Conservation (phyloP, 2,888 invertebrate species). For the Euplexia lucipara region DNA sequence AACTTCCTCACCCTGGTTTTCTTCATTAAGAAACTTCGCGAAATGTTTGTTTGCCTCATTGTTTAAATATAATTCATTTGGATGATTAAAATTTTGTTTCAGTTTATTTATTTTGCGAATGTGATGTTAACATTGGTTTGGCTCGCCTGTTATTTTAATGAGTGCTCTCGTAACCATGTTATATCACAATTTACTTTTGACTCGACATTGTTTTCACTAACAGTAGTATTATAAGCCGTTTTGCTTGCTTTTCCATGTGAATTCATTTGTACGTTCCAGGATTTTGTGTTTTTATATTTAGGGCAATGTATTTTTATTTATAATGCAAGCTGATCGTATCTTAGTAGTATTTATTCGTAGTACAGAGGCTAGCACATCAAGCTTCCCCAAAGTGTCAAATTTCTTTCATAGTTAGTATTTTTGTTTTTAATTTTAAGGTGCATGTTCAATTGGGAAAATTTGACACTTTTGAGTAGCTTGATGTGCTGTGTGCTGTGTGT, state of each 20-base stretch:
- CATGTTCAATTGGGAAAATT: too few species aligned
- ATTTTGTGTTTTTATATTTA: slow-evolving; percentile 1
- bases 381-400: too few species aligned
- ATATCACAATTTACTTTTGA: slow-evolving; percentile 31
- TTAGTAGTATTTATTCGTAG: too few species aligned
- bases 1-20: slow-evolving; percentile 61
- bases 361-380: too few species aligned
- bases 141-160: slow-evolving; percentile 51
- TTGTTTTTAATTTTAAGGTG: too few species aligned
- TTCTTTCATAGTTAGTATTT: too few species aligned
- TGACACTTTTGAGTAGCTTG: too few species aligned
- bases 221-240: slow-evolving; percentile 17
- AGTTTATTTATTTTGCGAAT: slow-evolving; percentile 56
- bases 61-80: slow-evolving; percentile 61
- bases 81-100: slow-evolving; percentile 62
- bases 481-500: too few species aligned
- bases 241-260: slow-evolving; percentile 15
- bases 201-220: slow-evolving; percentile 31
- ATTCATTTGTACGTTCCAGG: slow-evolving; percentile 17
- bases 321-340: neutral
- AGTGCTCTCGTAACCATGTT: slow-evolving; percentile 29
- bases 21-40: slow-evolving; percentile 61
- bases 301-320: neutral
- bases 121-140: slow-evolving; percentile 44
- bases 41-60: slow-evolving; percentile 53